Base-by-base conservation (phyloP, 2,797 vertebrate species). In the Pelochelys cantorii region DNA sequence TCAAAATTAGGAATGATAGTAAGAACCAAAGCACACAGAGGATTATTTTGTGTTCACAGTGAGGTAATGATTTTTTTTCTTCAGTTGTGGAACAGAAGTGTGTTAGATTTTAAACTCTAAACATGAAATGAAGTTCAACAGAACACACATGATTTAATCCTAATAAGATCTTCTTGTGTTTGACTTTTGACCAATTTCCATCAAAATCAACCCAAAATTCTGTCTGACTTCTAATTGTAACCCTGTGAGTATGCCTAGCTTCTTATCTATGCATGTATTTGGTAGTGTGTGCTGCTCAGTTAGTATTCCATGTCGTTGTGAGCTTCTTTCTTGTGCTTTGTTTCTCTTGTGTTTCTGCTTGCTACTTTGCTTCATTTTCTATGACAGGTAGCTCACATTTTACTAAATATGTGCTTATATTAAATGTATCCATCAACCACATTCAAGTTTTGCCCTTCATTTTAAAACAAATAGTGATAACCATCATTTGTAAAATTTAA, bases 11-110 rank as follows among this genome's bases (percentile, higher is more conserved):
- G 37, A 56, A 74, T 42, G 77, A 85, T 88, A 96, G 81, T 79
- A 86, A 86, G 93, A 96, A 85, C 86, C 96, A 86, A 90, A 93
- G 87, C 80, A 65, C 95, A 97, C 89, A 88, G 94, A 90, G 96
- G 96, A 95, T 97, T 94, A 97, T 93, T 95, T 95, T 97, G 91
- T 97, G 94, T 92, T 96, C 86, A 31, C 80, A 52, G 90, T 53
- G 87, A 94, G 68, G 94, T 90, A 91, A 95, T 78, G 95, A 78
- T 85, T 86, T 84, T 90, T 84, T 79, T 37, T 29, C 79, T 53
- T 84, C 74, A 78, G 92, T 87, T 59, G n/a, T 2, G 74, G 86
- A 91, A 94, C 68, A 80, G 79, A 95, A 93, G n/a, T 56, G n/a
- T 22, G 77, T 84, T 71, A 60, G 84, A 22, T 79, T 79, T 59